Evolutionary conservation across 2,797 vertebrate species (phyloP).

Genomic region (Atherinosoma microstoma): DNA sequence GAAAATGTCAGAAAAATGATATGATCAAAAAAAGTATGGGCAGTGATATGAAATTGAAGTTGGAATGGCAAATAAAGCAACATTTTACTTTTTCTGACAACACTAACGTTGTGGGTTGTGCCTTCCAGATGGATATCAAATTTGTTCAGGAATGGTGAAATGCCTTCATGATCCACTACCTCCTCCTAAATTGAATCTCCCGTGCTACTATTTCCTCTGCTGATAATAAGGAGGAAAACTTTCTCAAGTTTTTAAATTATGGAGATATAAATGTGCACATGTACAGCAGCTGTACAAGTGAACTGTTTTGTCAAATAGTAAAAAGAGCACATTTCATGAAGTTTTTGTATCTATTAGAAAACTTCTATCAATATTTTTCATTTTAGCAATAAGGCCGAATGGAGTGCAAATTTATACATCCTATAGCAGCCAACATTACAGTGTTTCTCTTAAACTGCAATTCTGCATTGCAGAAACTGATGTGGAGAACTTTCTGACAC

Average conservation of each 20-base stretch:
- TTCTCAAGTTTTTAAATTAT: slow-evolving; percentile 59
- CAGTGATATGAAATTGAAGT: slow-evolving; percentile 63
- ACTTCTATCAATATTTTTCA: slow-evolving; percentile 14
- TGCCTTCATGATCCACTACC: slow-evolving; percentile 75
- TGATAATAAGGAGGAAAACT: slow-evolving; percentile 59
- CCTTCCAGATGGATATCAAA: slow-evolving; percentile 76
- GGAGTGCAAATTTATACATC: slow-evolving; percentile 1
- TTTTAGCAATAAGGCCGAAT: slow-evolving; percentile 19
- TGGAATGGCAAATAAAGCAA: slow-evolving; percentile 67
- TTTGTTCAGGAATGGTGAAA: slow-evolving; percentile 71
- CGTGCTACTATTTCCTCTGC: slow-evolving; percentile 55
- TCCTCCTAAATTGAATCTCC: slow-evolving; percentile 73
- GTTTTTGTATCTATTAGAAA: slow-evolving; percentile 34
- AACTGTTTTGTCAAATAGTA: slow-evolving; percentile 3
- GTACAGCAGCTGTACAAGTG: slow-evolving; percentile 40
- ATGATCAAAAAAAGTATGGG: slow-evolving; percentile 63
- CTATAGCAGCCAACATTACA: slow-evolving; percentile 15
- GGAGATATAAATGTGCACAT: slow-evolving; percentile 60
- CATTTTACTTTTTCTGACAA: slow-evolving; percentile 67
- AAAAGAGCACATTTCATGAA: slow-evolving; percentile 26
- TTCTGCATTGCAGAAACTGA: slow-evolving; percentile 37
- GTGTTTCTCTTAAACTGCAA: slow-evolving; percentile 25
- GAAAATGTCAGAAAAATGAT: slow-evolving; percentile 54
- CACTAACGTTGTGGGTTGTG: slow-evolving; percentile 65
- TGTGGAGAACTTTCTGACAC: slow-evolving; percentile 44